Evolutionary conservation across 2,113 vertebrate species (phyloP).

Genomic region (Odontophorus gujanensis): DNA sequence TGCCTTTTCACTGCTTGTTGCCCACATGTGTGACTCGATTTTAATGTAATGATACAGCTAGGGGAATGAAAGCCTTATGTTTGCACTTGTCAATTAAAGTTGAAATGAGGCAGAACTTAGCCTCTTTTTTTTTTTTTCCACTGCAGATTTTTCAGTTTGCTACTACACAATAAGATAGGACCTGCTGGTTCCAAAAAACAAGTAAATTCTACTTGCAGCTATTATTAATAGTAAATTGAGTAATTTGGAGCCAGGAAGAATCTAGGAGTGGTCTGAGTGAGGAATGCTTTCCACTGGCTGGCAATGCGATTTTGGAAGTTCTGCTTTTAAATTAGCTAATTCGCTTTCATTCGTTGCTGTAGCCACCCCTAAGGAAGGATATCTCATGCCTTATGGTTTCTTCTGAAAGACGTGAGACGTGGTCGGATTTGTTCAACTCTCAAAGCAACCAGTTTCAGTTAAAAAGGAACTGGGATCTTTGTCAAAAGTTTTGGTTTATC

Average conservation of each 20-base stretch:
- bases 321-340: background rate
- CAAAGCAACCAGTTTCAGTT: background rate
- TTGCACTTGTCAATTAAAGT: constrained; percentile 66
- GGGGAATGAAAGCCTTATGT: constrained; percentile 58
- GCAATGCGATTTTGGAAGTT: background rate
- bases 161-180: background rate
- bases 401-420: background rate
- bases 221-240: background rate
- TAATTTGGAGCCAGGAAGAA: background rate
- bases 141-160: background rate
- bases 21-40: constrained; percentile 41
- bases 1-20: constrained; percentile 61
- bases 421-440: background rate
- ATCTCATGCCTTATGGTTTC: background rate
- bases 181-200: background rate
- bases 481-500: background rate
- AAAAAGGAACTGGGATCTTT: background rate
- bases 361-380: background rate
- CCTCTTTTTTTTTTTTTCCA: background rate
- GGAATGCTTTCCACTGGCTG: background rate
- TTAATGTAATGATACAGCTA: constrained; percentile 43
- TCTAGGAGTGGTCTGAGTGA: background rate
- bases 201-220: background rate
- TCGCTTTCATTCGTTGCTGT: background rate
- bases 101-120: constrained; percentile 40